These are phyloP conservation scores for Hirtodrosophila confusa DNA, from an alignment of 2,888 invertebrate species.

Conservation along the genomic window DNA sequence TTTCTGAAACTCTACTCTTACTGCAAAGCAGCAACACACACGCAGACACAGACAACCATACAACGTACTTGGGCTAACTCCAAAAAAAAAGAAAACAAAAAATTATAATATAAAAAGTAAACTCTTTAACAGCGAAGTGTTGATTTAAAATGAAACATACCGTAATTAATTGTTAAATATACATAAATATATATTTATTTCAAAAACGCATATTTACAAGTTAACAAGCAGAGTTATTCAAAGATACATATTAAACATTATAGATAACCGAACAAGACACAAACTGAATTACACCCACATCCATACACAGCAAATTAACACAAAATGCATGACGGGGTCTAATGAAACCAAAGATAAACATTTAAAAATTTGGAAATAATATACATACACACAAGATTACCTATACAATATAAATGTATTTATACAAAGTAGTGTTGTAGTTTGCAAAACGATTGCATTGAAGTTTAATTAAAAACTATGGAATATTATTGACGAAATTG, in stretches of 20 bases:
- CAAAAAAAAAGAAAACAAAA: conserved; percentile 44
- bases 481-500: conserved; percentile 69
- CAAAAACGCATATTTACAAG: conserved; percentile 71
- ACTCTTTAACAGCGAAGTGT: conserved; percentile 69
- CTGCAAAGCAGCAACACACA: conserved; percentile 68
- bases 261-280: conserved; percentile 43
- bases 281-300: conserved; percentile 36
- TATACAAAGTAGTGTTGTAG: conserved; percentile 73
- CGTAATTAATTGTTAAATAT: conserved; percentile 77
- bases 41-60: conserved; percentile 43
- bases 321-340: conserved; percentile 29
- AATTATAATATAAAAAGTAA: conserved; percentile 25
- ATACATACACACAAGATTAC: conserved; percentile 61
- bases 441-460: conserved; percentile 60
- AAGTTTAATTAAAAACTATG: conserved; percentile 50
- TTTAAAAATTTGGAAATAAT: conserved; percentile 62
- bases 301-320: conserved; percentile 17
- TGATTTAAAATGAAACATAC: conserved; percentile 58
- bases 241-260: conserved; percentile 52
- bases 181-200: conserved; percentile 58
- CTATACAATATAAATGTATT: conserved; percentile 56
- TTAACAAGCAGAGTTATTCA: conserved; percentile 69
- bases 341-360: conserved; percentile 71
- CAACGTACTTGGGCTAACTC: conserved; percentile 68
- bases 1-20: conserved; percentile 66